Evolutionary conservation across 1,140 invertebrate genomes (phyloP), one percentile per base, ranked within the genome.

Genomic region (Camponotus floridanus): DNA sequence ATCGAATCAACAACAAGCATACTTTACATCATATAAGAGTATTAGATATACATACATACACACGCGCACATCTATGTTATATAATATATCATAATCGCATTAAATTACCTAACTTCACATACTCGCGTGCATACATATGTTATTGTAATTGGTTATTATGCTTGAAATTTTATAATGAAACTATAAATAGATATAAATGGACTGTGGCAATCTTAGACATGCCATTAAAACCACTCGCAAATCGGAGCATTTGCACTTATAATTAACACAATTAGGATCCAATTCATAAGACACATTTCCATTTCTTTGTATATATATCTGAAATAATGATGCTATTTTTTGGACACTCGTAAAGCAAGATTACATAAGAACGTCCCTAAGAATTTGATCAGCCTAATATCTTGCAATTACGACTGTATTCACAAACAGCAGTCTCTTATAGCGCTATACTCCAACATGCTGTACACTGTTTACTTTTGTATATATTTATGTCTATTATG

Each of bases 261-360:
- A 55, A 86, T 90, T 88, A 90, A 90, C 84, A 90, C 88, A 86
- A 90, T 90, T 71, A 86, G 21, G 36, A 36, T 71, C 76, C 57
- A 76, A 71, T 87, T 80, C 18, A 15, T 79, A 90, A 85, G 76
- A 80, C 70, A 57, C 62, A 76, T 78, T 36, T 79, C 8, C 31
- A n/a, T 76, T 74, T 51, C 36, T 33, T 51, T 15, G 48, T 15
- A 51, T 51, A 55, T 21, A 26, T 73, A 39, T 48, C 51, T 31
- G 15, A 51, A 6, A 59, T 48, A 42, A 88, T 76, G 33, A 15
- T 70, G 39, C 51, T 89, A 86, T 4, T 3, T 6, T 55, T 74
- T 33, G 31, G 9, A 39, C 33, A 78, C 48, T 36, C 89, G 6
- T 78, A 87, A 87, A 89, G 76, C 59, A 71, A 59, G 31, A 71